A percentile compares a stretch with the other conserved stretches of the same genome.
Conservation (phyloP, 2,888 invertebrate species). For the Clusia tigrina region DNA sequence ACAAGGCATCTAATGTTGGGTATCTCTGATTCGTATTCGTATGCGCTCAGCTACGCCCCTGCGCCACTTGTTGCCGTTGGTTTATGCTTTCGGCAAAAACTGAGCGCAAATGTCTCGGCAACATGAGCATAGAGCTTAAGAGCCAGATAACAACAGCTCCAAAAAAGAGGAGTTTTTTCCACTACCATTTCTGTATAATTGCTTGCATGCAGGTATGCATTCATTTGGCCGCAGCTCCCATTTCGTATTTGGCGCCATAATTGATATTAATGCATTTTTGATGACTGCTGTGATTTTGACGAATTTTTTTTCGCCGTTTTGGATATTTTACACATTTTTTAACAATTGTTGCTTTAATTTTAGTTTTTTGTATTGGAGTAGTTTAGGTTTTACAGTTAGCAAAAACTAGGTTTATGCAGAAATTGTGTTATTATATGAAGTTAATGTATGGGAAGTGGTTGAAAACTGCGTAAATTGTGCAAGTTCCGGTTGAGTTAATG, state of each 20-base stretch:
- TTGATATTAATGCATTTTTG: not conserved
- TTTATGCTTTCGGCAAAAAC: not conserved
- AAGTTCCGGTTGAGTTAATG: too few relatives aligned
- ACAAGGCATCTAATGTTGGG: too few relatives aligned
- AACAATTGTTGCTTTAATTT: not conserved
- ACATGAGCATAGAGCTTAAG: not conserved
- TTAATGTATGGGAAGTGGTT: too few relatives aligned
- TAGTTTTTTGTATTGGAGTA: not conserved
- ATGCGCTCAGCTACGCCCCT: too few relatives aligned
- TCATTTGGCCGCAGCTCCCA: not conserved
- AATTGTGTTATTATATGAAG: too few relatives aligned
- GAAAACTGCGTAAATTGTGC: not conserved
- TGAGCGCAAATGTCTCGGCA: not conserved
- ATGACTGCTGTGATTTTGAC: not conserved
- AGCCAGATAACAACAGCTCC: too few relatives aligned
- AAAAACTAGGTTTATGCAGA: too few relatives aligned
- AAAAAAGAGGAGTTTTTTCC: too few relatives aligned
- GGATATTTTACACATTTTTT: not conserved
- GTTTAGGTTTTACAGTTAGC: too few relatives aligned
- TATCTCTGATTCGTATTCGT: too few relatives aligned
- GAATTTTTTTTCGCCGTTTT: not conserved
- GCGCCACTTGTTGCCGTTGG: not conserved
- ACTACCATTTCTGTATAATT: slow-evolving; percentile 3
- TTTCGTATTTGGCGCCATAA: not conserved
- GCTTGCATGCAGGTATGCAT: not conserved